A percentile compares a stretch with the other conserved stretches of the same genome.
phyloP scores from a whole-genome alignment of 2,888 invertebrate genomes.

The Drosophila pseudotalamancana region DNA sequence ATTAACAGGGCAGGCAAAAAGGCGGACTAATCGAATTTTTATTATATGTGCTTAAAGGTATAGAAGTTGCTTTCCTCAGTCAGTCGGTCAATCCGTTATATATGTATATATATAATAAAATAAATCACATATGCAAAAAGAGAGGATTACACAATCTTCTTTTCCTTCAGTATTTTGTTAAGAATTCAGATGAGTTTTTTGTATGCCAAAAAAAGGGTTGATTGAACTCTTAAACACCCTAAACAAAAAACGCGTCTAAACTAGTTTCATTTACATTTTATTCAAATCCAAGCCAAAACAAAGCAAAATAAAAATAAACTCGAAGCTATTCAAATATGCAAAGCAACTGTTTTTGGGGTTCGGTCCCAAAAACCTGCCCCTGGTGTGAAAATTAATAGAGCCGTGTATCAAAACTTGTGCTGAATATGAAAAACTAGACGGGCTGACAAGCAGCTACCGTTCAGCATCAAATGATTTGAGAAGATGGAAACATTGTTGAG shows the following conservation, averaged over 20 bases:
- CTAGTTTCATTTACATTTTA: constrained; percentile 46
- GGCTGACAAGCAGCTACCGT: constrained; percentile 62
- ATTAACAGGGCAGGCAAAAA: too few species aligned
- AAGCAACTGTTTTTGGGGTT: constrained; percentile 16
- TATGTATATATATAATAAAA: not conserved
- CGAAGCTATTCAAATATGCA: constrained; percentile 58
- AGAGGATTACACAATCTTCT: not conserved
- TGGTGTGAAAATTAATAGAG: constrained; percentile 65
- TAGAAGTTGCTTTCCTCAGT: too few species aligned
- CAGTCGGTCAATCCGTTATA: not conserved
- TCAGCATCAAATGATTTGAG: constrained; percentile 8
- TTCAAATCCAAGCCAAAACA: constrained; percentile 5
- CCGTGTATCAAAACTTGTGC: constrained; percentile 28
- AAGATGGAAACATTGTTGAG: constrained; percentile 44
- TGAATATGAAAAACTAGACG: constrained; percentile 53
- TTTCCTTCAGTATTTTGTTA: too few species aligned
- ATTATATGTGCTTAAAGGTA: too few species aligned
- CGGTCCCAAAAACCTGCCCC: constrained; percentile 33
- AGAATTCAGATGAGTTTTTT: not conserved
- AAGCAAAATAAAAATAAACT: constrained; percentile 7
- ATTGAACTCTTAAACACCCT: constrained; percentile 52
- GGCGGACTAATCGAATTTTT: too few species aligned
- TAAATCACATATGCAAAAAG: not conserved
- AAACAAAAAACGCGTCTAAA: constrained; percentile 28
- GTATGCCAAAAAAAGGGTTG: constrained; percentile 42